Conservation (phyloP, 2,888 invertebrate species). For the Rhagonycha fulva region DNA sequence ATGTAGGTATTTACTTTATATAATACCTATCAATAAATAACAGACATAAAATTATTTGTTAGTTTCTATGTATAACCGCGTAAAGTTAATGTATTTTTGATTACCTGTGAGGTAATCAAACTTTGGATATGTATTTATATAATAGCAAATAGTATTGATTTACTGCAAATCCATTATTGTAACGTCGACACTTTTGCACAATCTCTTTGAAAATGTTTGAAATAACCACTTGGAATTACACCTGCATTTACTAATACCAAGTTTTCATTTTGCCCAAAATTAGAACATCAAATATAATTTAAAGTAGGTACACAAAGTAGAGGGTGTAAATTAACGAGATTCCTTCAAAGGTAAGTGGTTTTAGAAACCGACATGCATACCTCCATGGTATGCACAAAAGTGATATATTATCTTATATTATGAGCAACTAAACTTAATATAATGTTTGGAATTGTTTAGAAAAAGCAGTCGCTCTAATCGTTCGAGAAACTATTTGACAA, state of each 20-base stretch:
- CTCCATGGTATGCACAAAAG: neutral
- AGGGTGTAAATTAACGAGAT: neutral
- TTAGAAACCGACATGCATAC: neutral
- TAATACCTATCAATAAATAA: neutral
- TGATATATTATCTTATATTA: neutral
- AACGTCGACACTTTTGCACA: too few relatives aligned
- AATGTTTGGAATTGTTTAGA: neutral
- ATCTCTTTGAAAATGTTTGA: too few relatives aligned
- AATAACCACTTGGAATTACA: neutral
- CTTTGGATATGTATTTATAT: neutral
- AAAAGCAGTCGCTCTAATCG: neutral
- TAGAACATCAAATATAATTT: neutral
- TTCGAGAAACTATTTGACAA: neutral
- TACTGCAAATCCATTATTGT: too few relatives aligned
- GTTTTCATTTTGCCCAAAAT: neutral
- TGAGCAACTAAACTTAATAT: neutral
- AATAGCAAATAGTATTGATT: too few relatives aligned
- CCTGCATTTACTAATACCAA: neutral
- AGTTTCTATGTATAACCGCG: neutral
- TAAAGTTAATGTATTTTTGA: neutral
- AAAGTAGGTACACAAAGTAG: neutral
- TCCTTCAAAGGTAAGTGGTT: neutral
- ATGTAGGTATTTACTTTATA: neutral
- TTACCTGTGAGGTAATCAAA: neutral
- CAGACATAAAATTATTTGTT: neutral